Base-by-base conservation (phyloP, 2,888 invertebrate genomes). In the Romanomermis culicivorax region DNA sequence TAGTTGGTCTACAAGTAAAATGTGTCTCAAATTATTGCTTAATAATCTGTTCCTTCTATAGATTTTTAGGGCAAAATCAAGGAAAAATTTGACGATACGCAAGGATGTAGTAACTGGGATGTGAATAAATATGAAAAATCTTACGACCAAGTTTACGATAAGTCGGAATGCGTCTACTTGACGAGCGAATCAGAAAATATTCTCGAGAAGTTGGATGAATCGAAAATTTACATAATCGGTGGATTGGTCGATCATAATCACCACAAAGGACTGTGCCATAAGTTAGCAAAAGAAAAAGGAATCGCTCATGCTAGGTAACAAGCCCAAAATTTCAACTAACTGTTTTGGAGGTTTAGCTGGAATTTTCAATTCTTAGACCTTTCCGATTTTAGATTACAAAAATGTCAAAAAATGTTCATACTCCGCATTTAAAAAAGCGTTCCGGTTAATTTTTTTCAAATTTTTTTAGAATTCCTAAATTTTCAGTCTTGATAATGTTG, bases 221-320 rank as follows among this genome's bases (percentile, higher is more conserved):
- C 29, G 20, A 53, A 50, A 17, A 27, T 52, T 17, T 51, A 51
- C 30, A 79, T 97, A 52, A 93, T 97, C 69, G 97, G 97, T 43
- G 97, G 93, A 27, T 74, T 97, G 48, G 89, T 97, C 0, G 97
- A 97, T 73, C 95, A 97, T 69, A 97, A 97, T 73, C 78, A 82
- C 62, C 83, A 89, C 62, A 95, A 93, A 77, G 84, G 57, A 14
- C 25, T 51, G 36, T 91, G 91, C 67, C 79, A 82, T 68, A 78
- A 79, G 61, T 76, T 83, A 63, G 95, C 97, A 1, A 67, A 76
- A 42, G 78, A 82, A 63, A 79, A 81, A 66, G 63, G 64, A 2
- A 61, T 59, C 49, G 55, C 51, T 3, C 66, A 67, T 54, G 74
- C 73, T 1, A 55, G 36, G 36, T 36, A 36, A 36, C 17, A 36